These are phyloP conservation scores for Taeniopygia guttata DNA, from an alignment of 2,797 vertebrate genomes.

Conservation along the genomic window DNA sequence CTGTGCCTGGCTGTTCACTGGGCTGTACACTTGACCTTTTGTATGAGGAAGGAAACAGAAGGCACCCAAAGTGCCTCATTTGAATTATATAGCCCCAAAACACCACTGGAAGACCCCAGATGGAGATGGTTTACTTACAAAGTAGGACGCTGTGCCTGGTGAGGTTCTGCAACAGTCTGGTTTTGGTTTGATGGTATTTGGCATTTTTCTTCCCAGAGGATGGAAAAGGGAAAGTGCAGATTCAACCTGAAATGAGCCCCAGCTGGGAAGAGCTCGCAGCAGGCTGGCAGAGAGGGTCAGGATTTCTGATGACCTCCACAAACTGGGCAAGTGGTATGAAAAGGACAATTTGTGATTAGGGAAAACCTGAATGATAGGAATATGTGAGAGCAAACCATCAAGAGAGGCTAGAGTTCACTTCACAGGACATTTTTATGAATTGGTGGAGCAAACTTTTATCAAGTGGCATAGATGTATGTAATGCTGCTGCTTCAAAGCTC, in stretches of 20 bases:
- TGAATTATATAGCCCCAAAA: neutral
- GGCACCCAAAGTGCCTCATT: neutral
- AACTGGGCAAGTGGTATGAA: neutral
- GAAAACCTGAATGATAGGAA: neutral
- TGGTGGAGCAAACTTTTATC: neutral
- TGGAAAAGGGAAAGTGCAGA: neutral
- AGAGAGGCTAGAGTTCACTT: neutral
- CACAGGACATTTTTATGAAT: neutral
- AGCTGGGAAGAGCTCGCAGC: neutral
- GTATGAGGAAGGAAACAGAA: neutral
- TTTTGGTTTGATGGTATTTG: neutral
- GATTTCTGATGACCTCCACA: neutral
- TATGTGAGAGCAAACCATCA: neutral
- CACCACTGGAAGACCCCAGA: rapidly evolving
- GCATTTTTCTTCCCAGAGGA: neutral
- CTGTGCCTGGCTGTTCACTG: neutral
- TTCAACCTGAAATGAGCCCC: neutral
- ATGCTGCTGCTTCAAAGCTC: neutral
- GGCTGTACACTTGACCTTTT: neutral
- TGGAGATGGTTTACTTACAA: neutral
- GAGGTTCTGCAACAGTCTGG: neutral
- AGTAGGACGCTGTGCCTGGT: neutral
- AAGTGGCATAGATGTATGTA: neutral
- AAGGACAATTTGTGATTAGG: neutral
- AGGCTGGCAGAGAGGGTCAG: neutral